These are phyloP conservation scores for Willisornis vidua DNA, from an alignment of 2,113 vertebrate genomes.

Conservation along the genomic window DNA sequence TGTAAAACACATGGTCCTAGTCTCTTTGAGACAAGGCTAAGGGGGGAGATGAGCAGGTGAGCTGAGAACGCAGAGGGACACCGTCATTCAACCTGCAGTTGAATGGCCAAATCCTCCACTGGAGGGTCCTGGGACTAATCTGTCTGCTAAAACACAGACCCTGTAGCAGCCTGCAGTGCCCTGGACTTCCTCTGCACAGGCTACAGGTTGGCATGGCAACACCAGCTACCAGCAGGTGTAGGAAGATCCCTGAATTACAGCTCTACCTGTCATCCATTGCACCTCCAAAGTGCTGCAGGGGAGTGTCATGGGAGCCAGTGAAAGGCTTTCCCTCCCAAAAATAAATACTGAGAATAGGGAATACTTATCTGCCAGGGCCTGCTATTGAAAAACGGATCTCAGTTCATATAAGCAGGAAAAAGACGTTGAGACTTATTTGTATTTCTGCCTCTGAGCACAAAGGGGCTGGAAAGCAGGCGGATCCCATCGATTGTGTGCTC, in stretches of 20 bases:
- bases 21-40: background rate
- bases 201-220: constrained; percentile 7
- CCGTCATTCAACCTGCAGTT: accelerated
- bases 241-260: background rate
- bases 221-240: background rate
- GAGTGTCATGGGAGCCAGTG: background rate
- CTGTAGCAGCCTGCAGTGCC: background rate
- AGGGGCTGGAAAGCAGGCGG: constrained; percentile 54
- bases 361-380: constrained; percentile 41
- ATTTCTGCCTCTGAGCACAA: constrained; percentile 58
- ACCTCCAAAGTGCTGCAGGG: background rate
- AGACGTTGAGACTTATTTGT: constrained; percentile 61
- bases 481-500: constrained; percentile 45
- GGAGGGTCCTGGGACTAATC: background rate
- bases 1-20: background rate
- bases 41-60: background rate
- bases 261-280: background rate
- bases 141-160: background rate
- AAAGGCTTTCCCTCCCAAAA: background rate
- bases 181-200: background rate
- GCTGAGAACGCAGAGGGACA: background rate
- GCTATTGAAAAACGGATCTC: constrained; percentile 56
- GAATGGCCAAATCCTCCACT: background rate
- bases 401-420: constrained; percentile 54
- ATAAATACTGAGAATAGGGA: constrained; percentile 26